Evolutionary conservation across 2,797 vertebrate genomes (phyloP), one percentile per base, ranked within the genome.

Genomic region (Tauraco hartlaubi): DNA sequence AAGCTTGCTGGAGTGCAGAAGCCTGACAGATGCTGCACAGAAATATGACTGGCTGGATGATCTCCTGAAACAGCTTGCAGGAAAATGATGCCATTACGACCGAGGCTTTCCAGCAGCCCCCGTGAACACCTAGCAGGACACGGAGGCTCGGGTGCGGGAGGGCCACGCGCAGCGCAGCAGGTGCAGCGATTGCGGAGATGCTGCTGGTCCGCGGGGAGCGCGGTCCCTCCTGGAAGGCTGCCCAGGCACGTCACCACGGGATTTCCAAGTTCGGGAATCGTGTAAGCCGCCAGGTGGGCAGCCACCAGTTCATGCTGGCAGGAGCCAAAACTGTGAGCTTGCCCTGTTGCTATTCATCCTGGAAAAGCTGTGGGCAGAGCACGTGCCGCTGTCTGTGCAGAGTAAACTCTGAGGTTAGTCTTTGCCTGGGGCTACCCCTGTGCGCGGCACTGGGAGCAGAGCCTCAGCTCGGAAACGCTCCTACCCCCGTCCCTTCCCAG

Each of bases 401-500:
- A 35, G 35, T 35, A 64, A 51, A 63, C 44, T 56, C 75, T 1
- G 81, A 91, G 84, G 91, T 91, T 52, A 61, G 73, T 67, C 85
- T 62, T 93, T 93, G 94, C 93, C 95, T 86, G 93, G 76, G 95
- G 93, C 95, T 95, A 92, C 41, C 94, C 69, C 77, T 35, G 72
- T 33, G 83, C 58, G 7, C 0, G 0, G 63, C 85, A 16, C 2
- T 0, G 83, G 90, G 88, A 94, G 26, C 85, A 71, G 79, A 85
- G 56, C 80, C 74, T 22, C 61, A 29, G 52, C 33, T 82, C 86
- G 79, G 87, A 89, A 76, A 29, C 1, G 2, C 16, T 66, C 75
- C 51, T 28, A 15, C 73, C 66, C 66, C 54, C 5, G 14, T 86
- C 83, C 88, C 63, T 81, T 79, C 79, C 80, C 90, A 17, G 74